Conservation (phyloP, 1,140 invertebrate genomes). For the Diachasmimorpha longicaudata region DNA sequence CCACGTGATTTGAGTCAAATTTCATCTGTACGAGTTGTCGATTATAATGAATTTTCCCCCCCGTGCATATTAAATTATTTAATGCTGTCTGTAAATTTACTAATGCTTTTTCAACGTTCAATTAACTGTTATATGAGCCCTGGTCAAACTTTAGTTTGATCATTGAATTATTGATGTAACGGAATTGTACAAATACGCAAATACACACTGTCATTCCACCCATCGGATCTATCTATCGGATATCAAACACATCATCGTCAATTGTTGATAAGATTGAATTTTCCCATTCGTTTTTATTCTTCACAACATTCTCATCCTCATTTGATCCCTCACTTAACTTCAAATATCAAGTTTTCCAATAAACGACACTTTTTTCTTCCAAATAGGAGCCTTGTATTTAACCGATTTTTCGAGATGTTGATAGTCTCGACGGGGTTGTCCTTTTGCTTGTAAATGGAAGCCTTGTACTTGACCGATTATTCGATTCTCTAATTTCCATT, state of each 20-base stretch:
- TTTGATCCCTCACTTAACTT: too few relatives aligned
- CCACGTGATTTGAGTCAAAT: not conserved
- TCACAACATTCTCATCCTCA: too few relatives aligned
- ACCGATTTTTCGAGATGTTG: too few relatives aligned
- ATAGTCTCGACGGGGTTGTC: too few relatives aligned
- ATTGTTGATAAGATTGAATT: not conserved
- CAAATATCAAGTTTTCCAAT: too few relatives aligned
- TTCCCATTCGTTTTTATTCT: too few relatives aligned
- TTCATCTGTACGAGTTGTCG: not conserved
- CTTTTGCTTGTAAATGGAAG: too few relatives aligned
- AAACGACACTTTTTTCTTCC: too few relatives aligned
- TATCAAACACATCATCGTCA: not conserved
- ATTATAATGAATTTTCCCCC: not conserved
- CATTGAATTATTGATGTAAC: not conserved
- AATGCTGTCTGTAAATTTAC: not conserved
- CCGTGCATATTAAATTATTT: not conserved
- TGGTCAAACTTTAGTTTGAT: not conserved
- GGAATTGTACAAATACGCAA: not conserved
- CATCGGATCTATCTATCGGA: not conserved
- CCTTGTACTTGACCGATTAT: too few relatives aligned
- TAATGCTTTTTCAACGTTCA: not conserved
- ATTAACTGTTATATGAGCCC: not conserved
- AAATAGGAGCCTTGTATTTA: too few relatives aligned
- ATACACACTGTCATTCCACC: not conserved
- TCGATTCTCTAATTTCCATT: too few relatives aligned